Percentiles rank a stretch among this genome's conserved stretches.
These are phyloP conservation scores for Melanotaenia trifasciata DNA, from an alignment of 2,797 vertebrate genomes.

Conservation along the genomic window DNA sequence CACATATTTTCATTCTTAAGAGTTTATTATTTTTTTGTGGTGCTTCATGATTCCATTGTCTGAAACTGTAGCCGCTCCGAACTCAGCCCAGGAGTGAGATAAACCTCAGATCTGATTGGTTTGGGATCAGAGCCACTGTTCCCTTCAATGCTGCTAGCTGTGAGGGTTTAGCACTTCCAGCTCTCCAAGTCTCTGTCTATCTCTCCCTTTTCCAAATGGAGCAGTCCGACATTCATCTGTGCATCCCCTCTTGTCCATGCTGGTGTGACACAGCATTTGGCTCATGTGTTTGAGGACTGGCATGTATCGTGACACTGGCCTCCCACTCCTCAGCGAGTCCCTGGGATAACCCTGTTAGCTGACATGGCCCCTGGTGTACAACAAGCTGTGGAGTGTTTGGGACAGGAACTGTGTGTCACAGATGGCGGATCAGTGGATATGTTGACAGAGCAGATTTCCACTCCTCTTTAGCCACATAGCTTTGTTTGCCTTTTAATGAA, in stretches of 20 bases:
- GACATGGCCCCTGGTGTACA: slow-evolving; percentile 58
- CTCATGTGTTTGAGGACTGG: slow-evolving; percentile 47
- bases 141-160: slow-evolving; percentile 63
- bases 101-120: slow-evolving; percentile 51
- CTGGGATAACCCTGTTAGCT: slow-evolving; percentile 59
- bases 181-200: slow-evolving; percentile 54
- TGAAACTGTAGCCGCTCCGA: slow-evolving; percentile 29
- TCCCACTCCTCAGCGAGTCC: slow-evolving; percentile 47
- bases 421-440: slow-evolving; percentile 54
- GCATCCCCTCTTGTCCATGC: slow-evolving; percentile 47
- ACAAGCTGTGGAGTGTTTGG: slow-evolving; percentile 58
- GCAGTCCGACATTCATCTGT: slow-evolving; percentile 46
- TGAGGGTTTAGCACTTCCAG: slow-evolving; percentile 57
- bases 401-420: slow-evolving; percentile 46
- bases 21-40: background rate
- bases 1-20: background rate
- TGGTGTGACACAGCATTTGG: slow-evolving; percentile 65
- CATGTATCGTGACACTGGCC: slow-evolving; percentile 40
- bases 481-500: slow-evolving; percentile 16
- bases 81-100: slow-evolving; percentile 38
- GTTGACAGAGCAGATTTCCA: slow-evolving; percentile 25
- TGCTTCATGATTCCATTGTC: background rate
- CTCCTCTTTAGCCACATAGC: slow-evolving; percentile 11
- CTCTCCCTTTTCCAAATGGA: slow-evolving; percentile 45
- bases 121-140: slow-evolving; percentile 53